Conservation (phyloP, 2,113 vertebrate genomes). For the Suricata suricatta region DNA sequence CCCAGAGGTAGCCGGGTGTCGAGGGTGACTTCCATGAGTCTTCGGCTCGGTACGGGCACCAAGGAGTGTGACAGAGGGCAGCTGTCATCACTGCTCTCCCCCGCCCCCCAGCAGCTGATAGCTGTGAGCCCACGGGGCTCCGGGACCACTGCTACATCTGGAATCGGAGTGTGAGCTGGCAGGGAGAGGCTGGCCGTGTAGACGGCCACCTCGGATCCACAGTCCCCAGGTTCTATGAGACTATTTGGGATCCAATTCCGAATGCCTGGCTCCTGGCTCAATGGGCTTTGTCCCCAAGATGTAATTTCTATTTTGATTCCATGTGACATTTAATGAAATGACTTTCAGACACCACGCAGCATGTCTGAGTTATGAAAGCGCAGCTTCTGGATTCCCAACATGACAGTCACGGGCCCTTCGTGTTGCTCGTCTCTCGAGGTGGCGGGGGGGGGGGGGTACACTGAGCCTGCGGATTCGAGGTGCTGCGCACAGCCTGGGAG, state of each 20-base stretch:
- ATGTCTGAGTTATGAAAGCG: slow-evolving; percentile 36
- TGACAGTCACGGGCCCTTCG: neutral
- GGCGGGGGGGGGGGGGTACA: rapidly evolving
- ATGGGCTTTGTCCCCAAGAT: slow-evolving; percentile 43
- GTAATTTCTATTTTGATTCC: slow-evolving; percentile 65
- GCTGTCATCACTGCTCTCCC: neutral
- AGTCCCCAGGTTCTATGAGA: neutral
- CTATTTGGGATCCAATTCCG: neutral
- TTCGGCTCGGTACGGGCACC: rapidly evolving
- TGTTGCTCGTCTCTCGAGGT: neutral
- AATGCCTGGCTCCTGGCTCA: neutral
- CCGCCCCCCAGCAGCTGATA: neutral
- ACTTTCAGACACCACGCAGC: slow-evolving; percentile 35
- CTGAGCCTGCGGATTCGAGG: neutral
- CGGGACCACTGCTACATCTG: neutral
- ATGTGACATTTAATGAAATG: slow-evolving; percentile 61
- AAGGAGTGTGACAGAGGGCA: neutral
- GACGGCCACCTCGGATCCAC: too few relatives aligned
- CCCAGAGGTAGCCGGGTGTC: neutral
- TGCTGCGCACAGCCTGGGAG: neutral
- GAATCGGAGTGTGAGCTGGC: neutral
- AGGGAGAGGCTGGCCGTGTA: neutral
- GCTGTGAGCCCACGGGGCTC: neutral
- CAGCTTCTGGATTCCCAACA: neutral
- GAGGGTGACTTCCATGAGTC: rapidly evolving